Evolutionary conservation across 2,113 vertebrate species (phyloP), one percentile per base, ranked within the genome.

Genomic region (Indicator maculatus): DNA sequence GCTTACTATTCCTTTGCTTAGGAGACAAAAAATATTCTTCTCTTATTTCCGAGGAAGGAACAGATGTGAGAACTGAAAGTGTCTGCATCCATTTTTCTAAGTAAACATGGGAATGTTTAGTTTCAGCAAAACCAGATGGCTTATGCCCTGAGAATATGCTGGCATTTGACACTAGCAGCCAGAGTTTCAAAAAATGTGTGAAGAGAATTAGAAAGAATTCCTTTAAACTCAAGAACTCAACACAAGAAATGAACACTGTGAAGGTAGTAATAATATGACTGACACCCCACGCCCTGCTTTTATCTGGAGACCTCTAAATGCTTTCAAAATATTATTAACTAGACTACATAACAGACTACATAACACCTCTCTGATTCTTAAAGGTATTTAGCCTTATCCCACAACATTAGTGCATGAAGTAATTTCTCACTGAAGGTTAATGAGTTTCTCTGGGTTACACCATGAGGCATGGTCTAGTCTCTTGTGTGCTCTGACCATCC

Each of bases 141-240:
- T 96, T 95, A 65, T 53, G 26, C 72, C 61, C 63, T 76, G 77
- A 90, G 73, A 90, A 63, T 79, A 89, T 31, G 58, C 67, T 93
- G 78, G 83, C 79, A 74, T 96, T 96, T 96, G 91, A 97, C 95
- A 95, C 76, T 27, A 66, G 84, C 84, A 89, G 79, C 47, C 94
- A 55, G 24, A 67, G 59, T 87, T 75, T 88, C 86, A 81, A 55
- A 83, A 52, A 69, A 72, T 21, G 31, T 65, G 82, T 9, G 15
- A 31, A 70, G 71, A 90, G 53, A 31, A 28, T 71, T 52, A 67
- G 38, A 85, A 89, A 89, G 61, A 89, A 53, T 18, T 66, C 41
- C n/a, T 88, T 88, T 76, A 47, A 95, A 93, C 71, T 88, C 28
- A 53, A 63, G 53, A 47, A 56, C 69, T 44, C 70, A 61, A 38